Evolutionary conservation across 1,140 invertebrate species (phyloP).

Genomic region (Schlechtendalia chinensis): DNA sequence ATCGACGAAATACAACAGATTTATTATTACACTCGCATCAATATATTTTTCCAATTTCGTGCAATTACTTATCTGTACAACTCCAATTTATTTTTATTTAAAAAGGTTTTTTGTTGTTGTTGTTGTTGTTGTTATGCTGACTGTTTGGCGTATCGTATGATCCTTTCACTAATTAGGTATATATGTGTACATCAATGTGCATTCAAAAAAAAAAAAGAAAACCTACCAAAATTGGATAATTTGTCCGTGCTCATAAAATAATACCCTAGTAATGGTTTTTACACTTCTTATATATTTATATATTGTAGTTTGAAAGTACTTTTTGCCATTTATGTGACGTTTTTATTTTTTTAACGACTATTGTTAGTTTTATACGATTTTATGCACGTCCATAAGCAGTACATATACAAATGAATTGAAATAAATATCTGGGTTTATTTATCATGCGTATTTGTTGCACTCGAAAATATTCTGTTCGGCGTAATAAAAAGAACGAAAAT

Average conservation of each 20-base stretch:
- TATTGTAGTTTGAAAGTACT: not conserved
- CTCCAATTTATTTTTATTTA: too few species aligned
- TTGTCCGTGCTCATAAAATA: not conserved
- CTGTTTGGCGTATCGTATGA: not conserved
- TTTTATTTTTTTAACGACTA: conserved; percentile 13
- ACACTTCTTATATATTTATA: not conserved
- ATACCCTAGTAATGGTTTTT: conserved; percentile 10
- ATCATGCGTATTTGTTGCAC: not conserved
- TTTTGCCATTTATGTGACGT: conserved; percentile 11
- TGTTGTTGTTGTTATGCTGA: too few species aligned
- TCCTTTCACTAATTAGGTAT: not conserved
- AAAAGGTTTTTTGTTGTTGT: too few species aligned
- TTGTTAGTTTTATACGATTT: conserved; percentile 12
- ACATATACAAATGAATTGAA: not conserved
- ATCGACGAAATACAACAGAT: too few species aligned
- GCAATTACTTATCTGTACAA: too few species aligned
- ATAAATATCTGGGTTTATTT: not conserved
- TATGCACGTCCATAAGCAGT: not conserved
- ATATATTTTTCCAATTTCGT: too few species aligned
- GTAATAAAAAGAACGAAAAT: not conserved
- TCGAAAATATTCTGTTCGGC: not conserved
- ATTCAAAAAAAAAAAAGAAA: not conserved
- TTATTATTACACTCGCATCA: too few species aligned
- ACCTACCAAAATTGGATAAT: not conserved
- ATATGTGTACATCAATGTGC: not conserved